phyloP scores from a whole-genome alignment of 2,797 vertebrate species.

The Megaceryle alcyon region DNA sequence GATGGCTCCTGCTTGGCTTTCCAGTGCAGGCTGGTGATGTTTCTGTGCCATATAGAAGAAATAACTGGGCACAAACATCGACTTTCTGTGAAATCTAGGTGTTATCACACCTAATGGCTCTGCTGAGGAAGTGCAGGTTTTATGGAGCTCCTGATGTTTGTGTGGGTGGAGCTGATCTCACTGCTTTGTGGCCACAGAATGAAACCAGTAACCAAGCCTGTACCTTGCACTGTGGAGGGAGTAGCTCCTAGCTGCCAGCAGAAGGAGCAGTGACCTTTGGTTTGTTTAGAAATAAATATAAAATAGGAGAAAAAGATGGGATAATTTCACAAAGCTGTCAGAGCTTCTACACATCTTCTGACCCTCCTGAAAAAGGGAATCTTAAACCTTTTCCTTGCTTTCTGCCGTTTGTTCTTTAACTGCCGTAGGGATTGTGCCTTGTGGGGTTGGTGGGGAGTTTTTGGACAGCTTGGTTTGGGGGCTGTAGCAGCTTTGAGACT shows the following conservation, averaged over 20 bases:
- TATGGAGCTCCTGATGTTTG: background rate
- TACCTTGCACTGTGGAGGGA: slow-evolving; percentile 53
- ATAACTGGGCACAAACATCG: background rate
- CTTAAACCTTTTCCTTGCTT: too few species aligned
- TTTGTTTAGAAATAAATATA: background rate
- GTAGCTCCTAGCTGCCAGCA: background rate
- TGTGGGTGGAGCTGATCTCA: background rate
- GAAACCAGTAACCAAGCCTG: background rate
- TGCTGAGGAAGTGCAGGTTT: background rate
- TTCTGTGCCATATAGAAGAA: background rate
- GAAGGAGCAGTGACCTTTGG: background rate
- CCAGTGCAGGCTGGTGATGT: fast-evolving
- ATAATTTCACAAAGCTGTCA: background rate
- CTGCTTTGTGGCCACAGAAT: background rate
- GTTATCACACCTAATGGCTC: background rate
- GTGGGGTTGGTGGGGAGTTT: too few species aligned
- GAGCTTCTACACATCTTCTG: background rate
- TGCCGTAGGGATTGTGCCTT: too few species aligned
- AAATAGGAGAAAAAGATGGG: background rate
- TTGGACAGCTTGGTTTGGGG: too few species aligned
- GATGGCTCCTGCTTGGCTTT: background rate
- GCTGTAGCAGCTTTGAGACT: background rate
- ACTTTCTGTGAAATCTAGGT: background rate
- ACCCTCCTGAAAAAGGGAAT: too few species aligned
- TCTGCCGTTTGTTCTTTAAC: too few species aligned